Evolutionary conservation across 2,888 invertebrate species (phyloP).

Genomic region (Drosophila melanocephala): DNA sequence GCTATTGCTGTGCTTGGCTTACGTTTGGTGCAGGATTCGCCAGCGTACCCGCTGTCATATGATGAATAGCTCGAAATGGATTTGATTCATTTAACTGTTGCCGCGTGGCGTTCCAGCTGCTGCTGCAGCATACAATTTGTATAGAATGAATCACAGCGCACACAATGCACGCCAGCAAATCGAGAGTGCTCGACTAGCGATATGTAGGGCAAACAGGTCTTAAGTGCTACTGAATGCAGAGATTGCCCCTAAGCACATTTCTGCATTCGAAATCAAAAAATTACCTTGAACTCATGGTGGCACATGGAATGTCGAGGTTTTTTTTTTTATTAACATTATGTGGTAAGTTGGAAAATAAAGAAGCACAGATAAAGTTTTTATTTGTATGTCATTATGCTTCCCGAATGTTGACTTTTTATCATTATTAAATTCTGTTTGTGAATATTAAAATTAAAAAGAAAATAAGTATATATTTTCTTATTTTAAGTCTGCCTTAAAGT

Average conservation of each 20-base stretch:
- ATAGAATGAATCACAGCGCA: conserved; percentile 43
- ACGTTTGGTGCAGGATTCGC: conserved; percentile 27
- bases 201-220: background rate
- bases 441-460: background rate
- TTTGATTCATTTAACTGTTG: conserved; percentile 77
- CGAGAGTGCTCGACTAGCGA: background rate
- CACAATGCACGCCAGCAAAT: background rate
- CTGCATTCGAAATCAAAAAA: background rate
- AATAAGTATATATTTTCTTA: no score
- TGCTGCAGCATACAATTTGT: conserved; percentile 45
- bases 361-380: background rate
- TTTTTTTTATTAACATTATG: background rate
- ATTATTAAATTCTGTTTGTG: background rate
- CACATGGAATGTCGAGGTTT: no score
- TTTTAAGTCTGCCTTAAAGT: no score
- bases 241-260: background rate
- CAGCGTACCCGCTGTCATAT: conserved; percentile 59
- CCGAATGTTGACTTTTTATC: background rate
- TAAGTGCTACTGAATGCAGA: background rate
- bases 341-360: background rate
- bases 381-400: background rate
- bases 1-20: conserved; percentile 34
- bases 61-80: conserved; percentile 75
- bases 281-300: background rate
- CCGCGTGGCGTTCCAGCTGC: conserved; percentile 25